Evolutionary conservation across 2,797 vertebrate species (phyloP).

Genomic region (Dipus sagitta): DNA sequence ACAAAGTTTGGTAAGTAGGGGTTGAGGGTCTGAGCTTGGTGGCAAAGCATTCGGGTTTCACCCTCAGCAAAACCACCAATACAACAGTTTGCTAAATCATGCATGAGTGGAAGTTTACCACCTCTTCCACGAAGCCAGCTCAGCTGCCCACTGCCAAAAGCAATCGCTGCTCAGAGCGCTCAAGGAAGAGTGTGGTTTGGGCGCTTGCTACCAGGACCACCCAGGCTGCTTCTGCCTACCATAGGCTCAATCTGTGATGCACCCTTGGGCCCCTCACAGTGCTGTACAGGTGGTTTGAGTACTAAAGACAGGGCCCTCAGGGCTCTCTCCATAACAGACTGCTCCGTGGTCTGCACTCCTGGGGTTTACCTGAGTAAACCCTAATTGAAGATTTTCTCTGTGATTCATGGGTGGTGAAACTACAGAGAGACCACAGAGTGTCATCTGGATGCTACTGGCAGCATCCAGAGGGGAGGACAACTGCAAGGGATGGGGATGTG

Average conservation of each 20-base stretch:
- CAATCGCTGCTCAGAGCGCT: neutral
- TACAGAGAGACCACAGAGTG: constrained; percentile 14
- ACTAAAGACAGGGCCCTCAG: neutral
- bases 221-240: neutral
- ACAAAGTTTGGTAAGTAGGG: too few species aligned
- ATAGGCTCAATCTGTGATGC: too few species aligned
- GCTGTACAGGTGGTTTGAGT: neutral
- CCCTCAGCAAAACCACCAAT: too few species aligned
- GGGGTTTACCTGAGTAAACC: constrained; percentile 31
- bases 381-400: constrained; percentile 41
- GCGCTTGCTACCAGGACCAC: neutral
- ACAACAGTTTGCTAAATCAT: constrained; percentile 18
- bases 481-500: neutral
- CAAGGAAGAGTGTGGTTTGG: neutral
- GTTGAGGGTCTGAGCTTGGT: neutral
- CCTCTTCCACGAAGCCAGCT: constrained; percentile 8
- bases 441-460: too few species aligned
- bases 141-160: neutral
- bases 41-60: neutral
- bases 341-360: neutral
- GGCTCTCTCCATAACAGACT: neutral
- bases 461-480: neutral
- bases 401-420: neutral
- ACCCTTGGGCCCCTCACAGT: neutral
- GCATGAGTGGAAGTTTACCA: neutral